Evolutionary conservation across 1,140 invertebrate species (phyloP), one percentile per base, ranked within the genome.

Genomic region (Microplitis mediator): DNA sequence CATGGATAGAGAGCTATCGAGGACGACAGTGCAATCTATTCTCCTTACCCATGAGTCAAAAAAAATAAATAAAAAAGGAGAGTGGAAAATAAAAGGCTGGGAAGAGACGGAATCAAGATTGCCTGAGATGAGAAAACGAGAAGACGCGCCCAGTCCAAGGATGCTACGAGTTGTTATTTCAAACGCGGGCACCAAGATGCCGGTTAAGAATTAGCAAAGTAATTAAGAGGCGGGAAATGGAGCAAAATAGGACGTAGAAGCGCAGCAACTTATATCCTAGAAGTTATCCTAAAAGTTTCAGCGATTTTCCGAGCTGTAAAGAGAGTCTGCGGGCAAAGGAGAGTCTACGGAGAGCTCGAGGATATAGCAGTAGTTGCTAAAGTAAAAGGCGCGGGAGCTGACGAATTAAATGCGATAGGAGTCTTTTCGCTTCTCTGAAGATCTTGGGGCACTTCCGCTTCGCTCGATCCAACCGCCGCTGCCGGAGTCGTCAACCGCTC

Each of bases 141-240:
- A 23, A 23, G 23, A 23, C 23, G 23, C 23, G 23, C 23, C 2
- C 23, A 23, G 23, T 23, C 23, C 71, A 54, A 74, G 70, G 75
- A 75, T 78, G 74, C 73, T 11, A 6, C 52, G 75, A 82, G 79
- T 82, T 85, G 80, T 82, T 82, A 80, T 84, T 83, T 82, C 78
- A 80, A 75, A 76, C 71, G 75, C 74, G 61, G 75, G n/a, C 32
- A 56, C 61, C 23, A 60, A 45, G n/a, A 32, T 50, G 68, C 78
- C 74, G 76, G 79, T 79, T 81, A 78, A 78, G 79, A 82, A 84
- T 84, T 84, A 81, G 78, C 78, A 80, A 84, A 83, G 82, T 85
- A 85, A 84, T 84, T 82, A 85, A 82, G 82, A 84, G 77, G 80
- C 79, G 76, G 77, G 80, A 83, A 82, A 82, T 81, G 80, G 76